Percentiles rank a stretch among this genome's conserved stretches.
These are phyloP conservation scores for Drosophila basisetae DNA, from an alignment of 2,888 invertebrate species.

Conservation along the genomic window DNA sequence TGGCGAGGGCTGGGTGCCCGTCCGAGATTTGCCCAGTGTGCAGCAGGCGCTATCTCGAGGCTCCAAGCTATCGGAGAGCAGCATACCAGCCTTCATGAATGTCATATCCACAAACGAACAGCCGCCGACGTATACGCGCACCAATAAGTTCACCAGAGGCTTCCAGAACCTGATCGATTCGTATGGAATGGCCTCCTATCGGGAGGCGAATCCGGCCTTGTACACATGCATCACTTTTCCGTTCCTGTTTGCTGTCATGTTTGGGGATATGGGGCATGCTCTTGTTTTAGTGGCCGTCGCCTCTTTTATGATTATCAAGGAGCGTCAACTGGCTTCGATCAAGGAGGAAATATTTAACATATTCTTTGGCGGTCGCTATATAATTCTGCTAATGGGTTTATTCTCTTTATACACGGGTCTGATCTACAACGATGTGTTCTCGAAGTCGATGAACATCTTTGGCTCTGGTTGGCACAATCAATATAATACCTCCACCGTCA, in stretches of 20 bases:
- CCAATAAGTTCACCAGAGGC: conserved; percentile 96
- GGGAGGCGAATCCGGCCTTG: conserved; percentile 96
- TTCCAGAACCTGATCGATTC: conserved; percentile 97
- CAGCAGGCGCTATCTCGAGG: conserved; percentile 93
- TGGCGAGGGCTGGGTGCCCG: conserved; percentile 95
- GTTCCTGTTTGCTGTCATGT: conserved; percentile 98
- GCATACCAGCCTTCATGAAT: conserved; percentile 96
- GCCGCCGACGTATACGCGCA: conserved; percentile 96
- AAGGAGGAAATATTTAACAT: conserved; percentile 97
- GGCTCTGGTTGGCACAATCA: conserved; percentile 92
- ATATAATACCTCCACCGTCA: conserved; percentile 86
- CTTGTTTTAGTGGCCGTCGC: conserved; percentile 92
- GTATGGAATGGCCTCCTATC: conserved; percentile 96
- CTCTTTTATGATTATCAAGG: conserved; percentile 91
- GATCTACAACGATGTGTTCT: conserved; percentile 99
- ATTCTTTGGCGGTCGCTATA: conserved; percentile 98
- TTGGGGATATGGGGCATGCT: conserved; percentile 97
- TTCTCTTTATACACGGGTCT: conserved; percentile 99
- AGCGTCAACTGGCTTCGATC: conserved; percentile 90
- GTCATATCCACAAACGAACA: conserved; percentile 92
- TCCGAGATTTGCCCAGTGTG: conserved; percentile 89
- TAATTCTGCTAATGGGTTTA: conserved; percentile 97
- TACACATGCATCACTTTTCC: conserved; percentile 97
- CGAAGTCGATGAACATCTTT: conserved; percentile 97
- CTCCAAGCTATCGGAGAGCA: conserved; percentile 93